These are phyloP conservation scores for Cryptus viduatorius DNA, from an alignment of 2,888 invertebrate species.

Conservation along the genomic window DNA sequence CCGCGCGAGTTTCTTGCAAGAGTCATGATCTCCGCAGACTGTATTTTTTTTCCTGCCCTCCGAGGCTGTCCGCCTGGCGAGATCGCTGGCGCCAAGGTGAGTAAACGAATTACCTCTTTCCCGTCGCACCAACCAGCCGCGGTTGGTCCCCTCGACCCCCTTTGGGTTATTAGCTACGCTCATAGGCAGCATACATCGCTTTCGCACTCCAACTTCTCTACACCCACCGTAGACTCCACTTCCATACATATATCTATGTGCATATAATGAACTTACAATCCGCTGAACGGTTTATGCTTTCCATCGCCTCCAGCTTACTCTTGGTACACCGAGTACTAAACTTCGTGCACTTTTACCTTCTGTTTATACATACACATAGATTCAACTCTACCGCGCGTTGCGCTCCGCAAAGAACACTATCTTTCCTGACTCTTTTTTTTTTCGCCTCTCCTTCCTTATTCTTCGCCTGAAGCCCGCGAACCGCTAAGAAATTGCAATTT, in stretches of 20 bases:
- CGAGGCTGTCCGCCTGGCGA: conserved; percentile 18
- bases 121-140: conserved; percentile 35
- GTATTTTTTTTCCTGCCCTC: not conserved
- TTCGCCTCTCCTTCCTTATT: conserved; percentile 34
- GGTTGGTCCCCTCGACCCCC: conserved; percentile 8
- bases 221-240: conserved; percentile 37
- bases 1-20: conserved; percentile 11
- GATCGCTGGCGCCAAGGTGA: conserved; percentile 49
- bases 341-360: conserved; percentile 34
- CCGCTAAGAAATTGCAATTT: conserved; percentile 76
- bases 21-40: conserved; percentile 21
- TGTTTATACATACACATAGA: conserved; percentile 23
- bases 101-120: conserved; percentile 62
- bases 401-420: not conserved
- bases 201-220: conserved; percentile 31
- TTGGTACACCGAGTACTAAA: conserved; percentile 39
- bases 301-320: conserved; percentile 44
- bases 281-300: conserved; percentile 55
- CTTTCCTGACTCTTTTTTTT: conserved; percentile 13
- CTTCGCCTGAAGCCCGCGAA: conserved; percentile 25
- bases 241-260: conserved; percentile 27
- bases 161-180: conserved; percentile 72
- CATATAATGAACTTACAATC: conserved; percentile 51
- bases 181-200: conserved; percentile 64
- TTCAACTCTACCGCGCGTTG: not conserved